A percentile compares a stretch with the other conserved stretches of the same genome.
Conservation (phyloP, 2,888 invertebrate genomes). For the Iselma pallidipennis region DNA sequence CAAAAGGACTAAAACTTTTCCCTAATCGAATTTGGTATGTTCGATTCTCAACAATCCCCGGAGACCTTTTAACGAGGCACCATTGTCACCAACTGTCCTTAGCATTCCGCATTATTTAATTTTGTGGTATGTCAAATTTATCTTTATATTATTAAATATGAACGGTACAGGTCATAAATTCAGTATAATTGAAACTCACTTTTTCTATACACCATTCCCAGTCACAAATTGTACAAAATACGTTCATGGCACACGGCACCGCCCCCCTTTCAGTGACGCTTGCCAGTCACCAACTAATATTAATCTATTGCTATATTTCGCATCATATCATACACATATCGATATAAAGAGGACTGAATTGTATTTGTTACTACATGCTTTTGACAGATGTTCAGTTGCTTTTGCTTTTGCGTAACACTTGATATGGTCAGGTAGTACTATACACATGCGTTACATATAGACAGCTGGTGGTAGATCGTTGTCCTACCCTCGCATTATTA, state of each 20-base stretch:
- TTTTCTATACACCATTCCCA: conserved; percentile 27
- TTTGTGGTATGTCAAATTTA: conserved; percentile 43
- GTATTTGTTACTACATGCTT: not conserved
- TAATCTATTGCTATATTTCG: not conserved
- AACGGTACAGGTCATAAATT: conserved; percentile 43
- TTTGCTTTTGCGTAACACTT: conserved; percentile 33
- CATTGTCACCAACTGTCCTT: conserved; percentile 41
- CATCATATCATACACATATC: not conserved
- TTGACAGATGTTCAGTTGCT: conserved; percentile 35
- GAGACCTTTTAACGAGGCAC: conserved; percentile 33
- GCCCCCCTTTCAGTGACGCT: conserved; percentile 29
- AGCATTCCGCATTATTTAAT: conserved; percentile 43
- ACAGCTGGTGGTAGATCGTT: too few species aligned
- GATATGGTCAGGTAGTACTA: conserved; percentile 37
- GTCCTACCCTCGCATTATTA: conserved; percentile 16
- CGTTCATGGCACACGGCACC: conserved; percentile 15
- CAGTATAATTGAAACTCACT: conserved; percentile 36
- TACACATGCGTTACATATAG: conserved; percentile 25
- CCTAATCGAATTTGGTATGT: conserved; percentile 17
- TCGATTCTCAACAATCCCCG: not conserved
- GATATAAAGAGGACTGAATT: not conserved
- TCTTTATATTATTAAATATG: too few species aligned
- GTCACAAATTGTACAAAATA: conserved; percentile 33
- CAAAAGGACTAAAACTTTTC: conserved; percentile 10
- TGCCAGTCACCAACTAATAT: not conserved